phyloP scores from a whole-genome alignment of 2,797 vertebrate genomes.

The Pangasius macronema region DNA sequence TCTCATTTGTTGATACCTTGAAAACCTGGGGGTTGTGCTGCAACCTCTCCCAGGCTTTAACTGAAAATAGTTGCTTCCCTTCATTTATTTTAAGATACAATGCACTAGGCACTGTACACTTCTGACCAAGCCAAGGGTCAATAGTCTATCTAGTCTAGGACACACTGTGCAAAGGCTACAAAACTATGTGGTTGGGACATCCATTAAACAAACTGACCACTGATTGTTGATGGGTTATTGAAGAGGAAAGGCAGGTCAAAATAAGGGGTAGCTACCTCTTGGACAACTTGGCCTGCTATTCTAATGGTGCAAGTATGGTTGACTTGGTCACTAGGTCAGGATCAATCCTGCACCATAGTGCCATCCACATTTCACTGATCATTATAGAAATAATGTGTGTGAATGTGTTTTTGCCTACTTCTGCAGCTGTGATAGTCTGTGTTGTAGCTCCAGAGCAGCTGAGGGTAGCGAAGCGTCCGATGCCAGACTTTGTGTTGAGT shows the following conservation, averaged over 20 bases:
- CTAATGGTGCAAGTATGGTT: neutral
- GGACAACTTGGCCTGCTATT: neutral
- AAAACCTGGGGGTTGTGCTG: neutral
- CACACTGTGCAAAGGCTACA: neutral
- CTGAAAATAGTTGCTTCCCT: neutral
- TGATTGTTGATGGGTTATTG: neutral
- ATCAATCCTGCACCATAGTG: neutral
- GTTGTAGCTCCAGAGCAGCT: slow-evolving; percentile 89
- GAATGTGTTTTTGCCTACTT: slow-evolving; percentile 77
- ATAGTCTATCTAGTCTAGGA: neutral
- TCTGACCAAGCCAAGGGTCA: neutral
- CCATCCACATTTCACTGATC: neutral
- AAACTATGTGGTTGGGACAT: neutral
- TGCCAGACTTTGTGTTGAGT: slow-evolving; percentile 93
- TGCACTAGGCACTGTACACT: neutral
- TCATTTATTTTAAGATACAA: neutral
- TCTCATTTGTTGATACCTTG: neutral
- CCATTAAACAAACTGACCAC: neutral
- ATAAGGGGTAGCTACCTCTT: too few species aligned
- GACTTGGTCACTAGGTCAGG: neutral
- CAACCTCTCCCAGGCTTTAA: neutral
- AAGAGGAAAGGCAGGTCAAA: neutral
- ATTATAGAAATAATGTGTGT: neutral
- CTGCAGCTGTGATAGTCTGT: slow-evolving; percentile 88
- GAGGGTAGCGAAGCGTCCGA: slow-evolving; percentile 92